Conservation (phyloP, 2,888 invertebrate species). For the Dynastes hyllus region DNA sequence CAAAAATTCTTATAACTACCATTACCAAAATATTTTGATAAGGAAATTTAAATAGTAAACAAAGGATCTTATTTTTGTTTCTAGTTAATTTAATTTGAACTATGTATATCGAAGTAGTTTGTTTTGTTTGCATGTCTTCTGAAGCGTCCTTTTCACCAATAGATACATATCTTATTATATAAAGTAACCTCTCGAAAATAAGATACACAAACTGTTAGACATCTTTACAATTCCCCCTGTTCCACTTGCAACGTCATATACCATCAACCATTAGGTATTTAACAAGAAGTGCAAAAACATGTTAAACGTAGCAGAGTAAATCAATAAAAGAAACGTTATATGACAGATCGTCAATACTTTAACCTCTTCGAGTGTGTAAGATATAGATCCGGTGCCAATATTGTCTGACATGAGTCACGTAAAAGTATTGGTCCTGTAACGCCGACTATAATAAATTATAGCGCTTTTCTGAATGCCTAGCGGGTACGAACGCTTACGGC, state of each 20-base stretch:
- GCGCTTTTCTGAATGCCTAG: constrained; percentile 14
- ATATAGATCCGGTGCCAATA: constrained; percentile 23
- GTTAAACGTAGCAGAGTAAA: constrained; percentile 26
- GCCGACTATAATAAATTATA: constrained; percentile 29
- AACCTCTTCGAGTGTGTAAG: constrained; percentile 24
- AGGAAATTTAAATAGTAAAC: no score
- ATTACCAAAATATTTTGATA: no score
- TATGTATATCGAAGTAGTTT: no score
- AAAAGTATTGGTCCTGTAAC: constrained; percentile 12
- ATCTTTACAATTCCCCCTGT: neutral
- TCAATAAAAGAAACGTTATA: constrained; percentile 37
- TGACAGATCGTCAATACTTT: constrained; percentile 39
- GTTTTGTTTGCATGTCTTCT: no score
- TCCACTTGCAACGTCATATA: constrained; percentile 8
- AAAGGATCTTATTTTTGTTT: no score
- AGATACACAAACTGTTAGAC: no score
- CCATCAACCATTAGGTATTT: neutral
- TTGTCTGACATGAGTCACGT: constrained; percentile 19
- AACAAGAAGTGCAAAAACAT: constrained; percentile 42
- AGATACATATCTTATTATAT: no score
- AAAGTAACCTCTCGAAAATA: no score
- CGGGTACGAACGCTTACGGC: neutral
- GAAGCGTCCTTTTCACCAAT: no score
- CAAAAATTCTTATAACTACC: no score
- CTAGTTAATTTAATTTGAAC: no score